phyloP scores from a whole-genome alignment of 2,113 vertebrate species.

The Cynoglossus semilaevis region DNA sequence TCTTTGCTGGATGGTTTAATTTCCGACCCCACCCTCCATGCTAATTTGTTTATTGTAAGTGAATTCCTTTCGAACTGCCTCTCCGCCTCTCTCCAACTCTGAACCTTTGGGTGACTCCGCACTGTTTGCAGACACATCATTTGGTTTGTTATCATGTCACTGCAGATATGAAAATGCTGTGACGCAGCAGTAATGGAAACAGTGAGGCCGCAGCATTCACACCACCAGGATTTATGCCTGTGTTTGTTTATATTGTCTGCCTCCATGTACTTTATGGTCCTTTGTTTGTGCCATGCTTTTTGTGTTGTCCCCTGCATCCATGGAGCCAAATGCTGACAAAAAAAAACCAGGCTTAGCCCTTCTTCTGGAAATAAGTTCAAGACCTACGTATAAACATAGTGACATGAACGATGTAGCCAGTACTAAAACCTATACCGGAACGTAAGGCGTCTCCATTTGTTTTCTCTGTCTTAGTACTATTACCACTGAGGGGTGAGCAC shows the following conservation, averaged over 20 bases:
- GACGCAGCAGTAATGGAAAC: conserved; percentile 41
- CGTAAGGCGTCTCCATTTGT: no score
- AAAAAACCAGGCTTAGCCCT: conserved; percentile 46
- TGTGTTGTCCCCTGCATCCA: conserved; percentile 29
- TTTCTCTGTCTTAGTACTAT: no score
- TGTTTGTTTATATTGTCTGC: conserved; percentile 17
- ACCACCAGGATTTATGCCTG: conserved; percentile 28
- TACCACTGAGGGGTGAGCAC: no score
- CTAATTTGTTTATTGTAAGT: no score
- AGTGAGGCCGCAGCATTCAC: conserved; percentile 12
- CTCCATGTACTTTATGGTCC: conserved; percentile 20
- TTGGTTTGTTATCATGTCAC: conserved; percentile 32
- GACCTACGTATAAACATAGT: conserved; percentile 38
- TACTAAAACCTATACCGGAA: conserved; percentile 38
- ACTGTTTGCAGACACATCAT: conserved; percentile 21
- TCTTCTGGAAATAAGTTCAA: conserved; percentile 53
- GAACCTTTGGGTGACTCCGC: conserved; percentile 10
- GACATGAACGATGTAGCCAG: conserved; percentile 36
- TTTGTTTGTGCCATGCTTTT: conserved; percentile 41
- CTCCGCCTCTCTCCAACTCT: no score
- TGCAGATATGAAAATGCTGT: conserved; percentile 14
- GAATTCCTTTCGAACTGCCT: no score
- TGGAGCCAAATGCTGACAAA: conserved; percentile 33
- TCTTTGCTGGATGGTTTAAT: conserved; percentile 9
- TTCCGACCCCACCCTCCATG: no score